Evolutionary conservation across 2,888 invertebrate genomes (phyloP), one percentile per base, ranked within the genome.

Genomic region (Diaphora mendica): DNA sequence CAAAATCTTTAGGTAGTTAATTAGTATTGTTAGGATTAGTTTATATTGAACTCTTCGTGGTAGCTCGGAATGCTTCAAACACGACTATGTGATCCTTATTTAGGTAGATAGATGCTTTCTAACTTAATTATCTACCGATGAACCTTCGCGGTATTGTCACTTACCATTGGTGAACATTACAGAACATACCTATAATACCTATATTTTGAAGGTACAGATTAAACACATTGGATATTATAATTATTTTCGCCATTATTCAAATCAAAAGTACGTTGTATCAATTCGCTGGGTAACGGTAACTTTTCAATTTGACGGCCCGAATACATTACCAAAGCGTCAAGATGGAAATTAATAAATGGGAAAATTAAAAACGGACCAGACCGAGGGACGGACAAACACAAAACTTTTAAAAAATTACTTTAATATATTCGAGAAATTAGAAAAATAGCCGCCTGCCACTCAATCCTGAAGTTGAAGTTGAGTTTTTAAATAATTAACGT

Each of bases 401-500:
- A 83, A 84, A 51, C 82, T 84, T 84, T 78, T 67, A 42, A 80
- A 81, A 84, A 83, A 84, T 77, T 82, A 77, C 78, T 82, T 76
- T 80, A 83, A 85, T 82, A 76, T 84, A 84, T 84, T 82, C 85
- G 73, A 68, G 72, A 80, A 77, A 77, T 73, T 78, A 64, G 62
- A 77, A 84, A 81, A 83, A 83, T 73, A 39, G 69, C 73, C 68
- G 75, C 69, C 73, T 35, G 75, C 70, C 83, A 71, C 77, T 77
- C 81, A 77, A 77, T 71, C 23, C 78, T 76, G 76, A 82, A 80
- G 86, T 78, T 80, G 72, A 85, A 85, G 83, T 68, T 73, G 42
- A 89, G 84, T 88, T 90, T 90, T 89, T 86, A 89, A 90, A 69
- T 76, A 90, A 90, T 90, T 90, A 86, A 89, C 87, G 80, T 80